Base-by-base conservation (phyloP, 35 echinoderm and acorn worm genomes). In the Patiria miniata region DNA sequence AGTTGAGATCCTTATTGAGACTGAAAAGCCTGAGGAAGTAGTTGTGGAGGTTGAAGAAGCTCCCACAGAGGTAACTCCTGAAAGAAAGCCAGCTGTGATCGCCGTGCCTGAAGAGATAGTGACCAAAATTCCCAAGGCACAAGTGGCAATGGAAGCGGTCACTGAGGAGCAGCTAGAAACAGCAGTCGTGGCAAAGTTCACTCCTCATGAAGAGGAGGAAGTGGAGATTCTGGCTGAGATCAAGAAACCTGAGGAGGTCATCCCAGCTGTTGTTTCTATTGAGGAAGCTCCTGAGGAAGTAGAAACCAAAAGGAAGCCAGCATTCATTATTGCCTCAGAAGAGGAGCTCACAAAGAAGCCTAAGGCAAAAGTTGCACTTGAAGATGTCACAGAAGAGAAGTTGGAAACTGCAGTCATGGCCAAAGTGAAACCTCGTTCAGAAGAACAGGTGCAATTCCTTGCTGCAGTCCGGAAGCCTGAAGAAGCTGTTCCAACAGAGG, bases 261-360 rank as follows among this genome's bases (percentile, higher is more conserved):
- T 12, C 12, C 85, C 85, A 44, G 40, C 22, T 18, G 86, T 79
- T 39, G 30, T 61, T 54, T 10, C 77, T 16, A 40, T 79, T n/a
- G 77, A 88, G 52, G 79, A 82, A 32, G 51, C 37, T 44, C 78
- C 78, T 36, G 83, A 85, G 40, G 33, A 85, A 38, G 28, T 85
- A 2, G 68, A 53, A 32, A 32, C 34, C 23, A 36, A 69, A 0
- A 69, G 28, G 61, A 69, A 69, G 34, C 61, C 61, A 36, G 18
- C 61, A 32, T 69, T 34, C 61, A 69, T 69, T 14, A 61, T 69
- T 60, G 60, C 40, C 7, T 22, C 83, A 9, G 83, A 85, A 28
- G 83, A 85, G 14, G 58, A 36, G 28, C 56, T 61, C 39, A 9
- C 61, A 19, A 60, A 22, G 17, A 37, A 61, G 40, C 54, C 39